phyloP scores from a whole-genome alignment of 2,797 vertebrate genomes.

The Tympanoctomys barrerae region DNA sequence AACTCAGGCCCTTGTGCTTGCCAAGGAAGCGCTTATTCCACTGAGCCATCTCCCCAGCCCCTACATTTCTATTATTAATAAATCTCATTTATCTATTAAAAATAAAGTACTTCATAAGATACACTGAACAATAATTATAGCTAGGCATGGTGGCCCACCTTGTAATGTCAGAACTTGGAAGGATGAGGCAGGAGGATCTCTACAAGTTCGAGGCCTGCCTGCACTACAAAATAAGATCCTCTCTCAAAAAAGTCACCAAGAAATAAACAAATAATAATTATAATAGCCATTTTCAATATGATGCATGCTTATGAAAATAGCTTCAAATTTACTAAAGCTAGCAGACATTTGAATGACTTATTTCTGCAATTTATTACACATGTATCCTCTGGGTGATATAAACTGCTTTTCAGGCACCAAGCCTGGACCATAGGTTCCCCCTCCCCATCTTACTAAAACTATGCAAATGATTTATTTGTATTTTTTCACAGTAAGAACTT shows the following conservation, averaged over 20 bases:
- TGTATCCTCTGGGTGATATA: background rate
- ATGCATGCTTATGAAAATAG: background rate
- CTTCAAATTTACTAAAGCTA: background rate
- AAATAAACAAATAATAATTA: background rate
- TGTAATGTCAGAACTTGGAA: background rate
- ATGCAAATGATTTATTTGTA: background rate
- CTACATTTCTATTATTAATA: slow-evolving; percentile 11
- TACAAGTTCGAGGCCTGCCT: background rate
- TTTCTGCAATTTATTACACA: background rate
- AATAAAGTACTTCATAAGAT: slow-evolving; percentile 25
- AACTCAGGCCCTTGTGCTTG: too few relatives aligned
- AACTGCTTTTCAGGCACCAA: background rate
- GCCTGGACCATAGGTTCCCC: background rate
- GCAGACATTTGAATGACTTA: slow-evolving; percentile 36
- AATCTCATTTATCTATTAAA: background rate
- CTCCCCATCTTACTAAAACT: background rate
- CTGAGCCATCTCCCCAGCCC: too few relatives aligned
- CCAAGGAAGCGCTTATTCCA: too few relatives aligned
- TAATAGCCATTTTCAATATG: background rate
- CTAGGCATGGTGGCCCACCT: background rate
- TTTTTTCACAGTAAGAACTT: background rate
- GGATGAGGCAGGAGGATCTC: background rate
- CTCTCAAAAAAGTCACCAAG: background rate
- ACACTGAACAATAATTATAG: background rate
- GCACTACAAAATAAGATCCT: background rate